Percentiles rank a stretch among this genome's conserved stretches.
Conservation (phyloP, 2,113 vertebrate species). For the Clarias gariepinus region DNA sequence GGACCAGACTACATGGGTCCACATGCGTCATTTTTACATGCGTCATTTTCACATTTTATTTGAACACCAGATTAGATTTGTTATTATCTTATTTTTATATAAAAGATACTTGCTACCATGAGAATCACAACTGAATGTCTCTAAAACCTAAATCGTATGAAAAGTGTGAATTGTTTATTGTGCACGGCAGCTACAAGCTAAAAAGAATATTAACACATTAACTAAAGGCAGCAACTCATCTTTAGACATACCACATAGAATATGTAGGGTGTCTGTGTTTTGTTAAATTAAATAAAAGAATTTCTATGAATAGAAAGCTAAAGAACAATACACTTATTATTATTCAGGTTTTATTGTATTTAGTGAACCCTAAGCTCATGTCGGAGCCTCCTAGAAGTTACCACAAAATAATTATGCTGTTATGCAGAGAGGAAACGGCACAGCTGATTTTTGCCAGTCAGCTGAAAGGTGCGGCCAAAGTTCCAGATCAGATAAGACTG, state of each 20-base stretch:
- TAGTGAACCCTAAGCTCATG: background rate
- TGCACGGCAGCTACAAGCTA: background rate
- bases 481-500: conserved; percentile 24
- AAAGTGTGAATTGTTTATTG: background rate
- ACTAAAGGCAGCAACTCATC: background rate
- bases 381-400: background rate
- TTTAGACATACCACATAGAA: background rate
- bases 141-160: too few relatives aligned
- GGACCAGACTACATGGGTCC: too few relatives aligned
- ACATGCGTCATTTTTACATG: too few relatives aligned
- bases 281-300: too few relatives aligned
- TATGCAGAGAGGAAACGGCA: background rate
- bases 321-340: too few relatives aligned
- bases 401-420: conserved; percentile 6
- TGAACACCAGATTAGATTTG: too few relatives aligned
- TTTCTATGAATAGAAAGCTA: too few relatives aligned
- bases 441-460: background rate
- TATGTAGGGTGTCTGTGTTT: background rate
- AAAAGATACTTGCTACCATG: too few relatives aligned
- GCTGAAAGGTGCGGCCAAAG: conserved; percentile 18
- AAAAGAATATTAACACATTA: background rate
- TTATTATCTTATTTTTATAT: too few relatives aligned
- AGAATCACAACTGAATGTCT: too few relatives aligned
- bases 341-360: background rate
- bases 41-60: too few relatives aligned